These are phyloP conservation scores for Gymnothorax javanicus DNA, from an alignment of 2,797 vertebrate genomes.

Conservation along the genomic window DNA sequence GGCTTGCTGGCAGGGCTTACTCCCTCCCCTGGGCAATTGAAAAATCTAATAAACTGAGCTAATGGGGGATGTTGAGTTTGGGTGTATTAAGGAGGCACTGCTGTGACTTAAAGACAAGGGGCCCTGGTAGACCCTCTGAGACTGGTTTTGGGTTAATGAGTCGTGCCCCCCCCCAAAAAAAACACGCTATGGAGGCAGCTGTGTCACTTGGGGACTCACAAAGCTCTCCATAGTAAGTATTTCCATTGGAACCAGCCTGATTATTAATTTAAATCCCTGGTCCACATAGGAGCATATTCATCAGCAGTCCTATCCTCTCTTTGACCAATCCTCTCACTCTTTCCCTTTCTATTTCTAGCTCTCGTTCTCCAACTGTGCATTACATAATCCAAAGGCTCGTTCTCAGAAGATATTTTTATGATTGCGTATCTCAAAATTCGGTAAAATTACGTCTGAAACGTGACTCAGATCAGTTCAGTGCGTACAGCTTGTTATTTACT, in stretches of 20 bases:
- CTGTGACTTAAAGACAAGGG: conserved; percentile 25
- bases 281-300: neutral
- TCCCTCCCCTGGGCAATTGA: conserved; percentile 69
- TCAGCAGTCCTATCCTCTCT: neutral
- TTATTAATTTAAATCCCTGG: neutral
- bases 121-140: conserved; percentile 61
- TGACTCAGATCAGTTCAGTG: neutral
- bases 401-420: neutral
- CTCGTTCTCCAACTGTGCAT: neutral
- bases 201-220: conserved; percentile 65
- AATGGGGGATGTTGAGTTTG: conserved; percentile 71
- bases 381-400: neutral
- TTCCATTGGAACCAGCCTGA: conserved; percentile 5
- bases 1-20: conserved; percentile 55
- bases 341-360: neutral
- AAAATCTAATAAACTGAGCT: conserved; percentile 77
- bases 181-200: conserved; percentile 60
- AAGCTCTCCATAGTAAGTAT: conserved; percentile 57
- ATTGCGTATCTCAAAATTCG: neutral
- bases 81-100: conserved; percentile 30
- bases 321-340: neutral
- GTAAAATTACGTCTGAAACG: neutral
- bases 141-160: conserved; percentile 68
- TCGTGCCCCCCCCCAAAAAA: conserved; percentile 62
- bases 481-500: neutral